These are phyloP conservation scores for Actenoides lindsayi DNA, from an alignment of 2,113 vertebrate species.

Conservation along the genomic window DNA sequence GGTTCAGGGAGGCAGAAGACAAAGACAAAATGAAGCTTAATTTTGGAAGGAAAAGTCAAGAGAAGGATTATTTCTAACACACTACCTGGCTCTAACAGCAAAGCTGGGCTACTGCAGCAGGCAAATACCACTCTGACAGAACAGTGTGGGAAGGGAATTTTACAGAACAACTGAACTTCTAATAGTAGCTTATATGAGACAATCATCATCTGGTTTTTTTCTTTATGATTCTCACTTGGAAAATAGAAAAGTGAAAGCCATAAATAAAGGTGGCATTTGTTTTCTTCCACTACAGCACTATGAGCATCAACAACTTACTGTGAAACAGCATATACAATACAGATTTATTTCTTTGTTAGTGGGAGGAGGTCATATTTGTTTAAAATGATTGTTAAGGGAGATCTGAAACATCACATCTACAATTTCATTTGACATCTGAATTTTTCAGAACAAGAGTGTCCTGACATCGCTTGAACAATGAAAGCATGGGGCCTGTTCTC, in stretches of 20 bases:
- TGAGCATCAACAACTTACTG: slow-evolving; percentile 26
- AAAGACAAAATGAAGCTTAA: background rate
- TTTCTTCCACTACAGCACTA: slow-evolving; percentile 12
- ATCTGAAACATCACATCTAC: slow-evolving; percentile 13
- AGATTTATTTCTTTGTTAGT: slow-evolving; percentile 36
- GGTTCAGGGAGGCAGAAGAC: background rate
- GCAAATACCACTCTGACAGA: background rate
- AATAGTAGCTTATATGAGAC: slow-evolving; percentile 31
- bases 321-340: slow-evolving; percentile 32
- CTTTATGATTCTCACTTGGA: slow-evolving; percentile 15
- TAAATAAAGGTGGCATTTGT: slow-evolving; percentile 26
- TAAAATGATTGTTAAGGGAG: slow-evolving; percentile 25
- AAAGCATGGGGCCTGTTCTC: slow-evolving; percentile 47
- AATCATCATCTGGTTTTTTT: background rate
- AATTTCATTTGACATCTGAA: slow-evolving; percentile 33
- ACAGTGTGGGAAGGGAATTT: background rate
- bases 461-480: slow-evolving; percentile 35
- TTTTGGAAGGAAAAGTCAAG: background rate
- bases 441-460: slow-evolving; percentile 34
- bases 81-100: background rate
- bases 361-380: slow-evolving; percentile 45
- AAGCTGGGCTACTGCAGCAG: background rate
- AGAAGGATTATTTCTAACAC: background rate
- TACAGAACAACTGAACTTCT: background rate
- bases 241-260: slow-evolving; percentile 12